Conservation (phyloP, 2,113 vertebrate genomes). For the Calidris pugnax region DNA sequence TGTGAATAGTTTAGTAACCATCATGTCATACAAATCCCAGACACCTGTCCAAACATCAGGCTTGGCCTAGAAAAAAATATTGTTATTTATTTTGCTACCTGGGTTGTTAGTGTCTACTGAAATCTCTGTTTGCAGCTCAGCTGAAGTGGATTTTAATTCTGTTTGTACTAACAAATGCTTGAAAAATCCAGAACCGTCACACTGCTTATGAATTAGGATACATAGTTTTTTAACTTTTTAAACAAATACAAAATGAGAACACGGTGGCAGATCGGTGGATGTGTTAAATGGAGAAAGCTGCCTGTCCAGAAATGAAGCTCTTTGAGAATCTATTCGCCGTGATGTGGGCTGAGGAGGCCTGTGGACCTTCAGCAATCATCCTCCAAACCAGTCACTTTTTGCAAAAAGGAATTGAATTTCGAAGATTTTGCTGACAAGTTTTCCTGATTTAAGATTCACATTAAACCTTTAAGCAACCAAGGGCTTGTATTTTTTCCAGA, state of each 20-base stretch:
- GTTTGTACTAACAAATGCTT: neutral
- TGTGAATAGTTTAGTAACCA: neutral
- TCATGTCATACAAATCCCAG: neutral
- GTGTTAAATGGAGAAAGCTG: neutral
- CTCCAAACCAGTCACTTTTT: neutral
- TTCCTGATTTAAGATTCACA: neutral
- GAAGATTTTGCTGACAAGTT: neutral
- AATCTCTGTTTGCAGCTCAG: slow-evolving; percentile 33
- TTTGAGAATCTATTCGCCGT: neutral
- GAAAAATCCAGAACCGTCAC: neutral
- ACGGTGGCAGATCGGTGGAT: neutral
- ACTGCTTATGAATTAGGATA: neutral
- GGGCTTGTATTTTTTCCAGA: neutral
- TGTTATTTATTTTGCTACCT: slow-evolving; percentile 24
- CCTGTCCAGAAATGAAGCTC: neutral
- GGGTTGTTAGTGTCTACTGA: neutral
- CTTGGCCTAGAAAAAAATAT: neutral
- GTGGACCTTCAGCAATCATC: rapidly evolving
- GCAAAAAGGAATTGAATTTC: neutral
- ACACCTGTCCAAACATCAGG: slow-evolving; percentile 29
- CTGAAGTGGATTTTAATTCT: slow-evolving; percentile 27
- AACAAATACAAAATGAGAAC: neutral
- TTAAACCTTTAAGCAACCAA: neutral
- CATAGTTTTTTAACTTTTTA: neutral
- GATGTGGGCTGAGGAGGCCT: rapidly evolving